Conservation (phyloP, 2,888 invertebrate species). For the Gari tellinella region DNA sequence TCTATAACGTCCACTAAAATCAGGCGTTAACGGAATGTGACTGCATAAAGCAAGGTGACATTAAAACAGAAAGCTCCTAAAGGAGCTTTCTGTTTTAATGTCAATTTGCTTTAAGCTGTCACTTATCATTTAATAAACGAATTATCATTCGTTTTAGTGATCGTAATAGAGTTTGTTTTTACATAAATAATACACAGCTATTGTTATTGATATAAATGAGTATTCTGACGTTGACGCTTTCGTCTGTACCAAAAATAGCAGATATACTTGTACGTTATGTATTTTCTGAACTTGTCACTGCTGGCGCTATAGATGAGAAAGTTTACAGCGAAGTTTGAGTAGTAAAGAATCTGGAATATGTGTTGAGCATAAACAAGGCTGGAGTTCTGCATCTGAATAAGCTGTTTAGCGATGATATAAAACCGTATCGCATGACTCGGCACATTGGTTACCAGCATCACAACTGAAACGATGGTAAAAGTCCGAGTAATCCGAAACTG, state of each 20-base stretch:
- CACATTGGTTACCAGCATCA: constrained; percentile 75
- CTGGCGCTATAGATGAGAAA: constrained; percentile 71
- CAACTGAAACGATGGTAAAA: constrained; percentile 74
- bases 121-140: no score
- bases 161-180: no score
- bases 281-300: constrained; percentile 68
- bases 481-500: constrained; percentile 72
- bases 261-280: constrained; percentile 27
- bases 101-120: no score
- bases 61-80: no score
- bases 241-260: constrained; percentile 22
- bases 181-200: no score
- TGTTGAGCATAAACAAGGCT: constrained; percentile 62
- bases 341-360: constrained; percentile 71
- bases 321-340: constrained; percentile 72
- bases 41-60: no score
- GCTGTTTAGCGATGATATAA: constrained; percentile 61
- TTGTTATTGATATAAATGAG: constrained; percentile 14
- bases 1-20: no score
- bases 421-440: constrained; percentile 77
- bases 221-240: constrained; percentile 7
- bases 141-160: no score
- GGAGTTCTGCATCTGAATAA: constrained; percentile 29
- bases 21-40: no score
- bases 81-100: no score